Evolutionary conservation across 53 echinoderm and acorn worm genomes (phyloP).

Genomic region (Hippasteria phrygiana): DNA sequence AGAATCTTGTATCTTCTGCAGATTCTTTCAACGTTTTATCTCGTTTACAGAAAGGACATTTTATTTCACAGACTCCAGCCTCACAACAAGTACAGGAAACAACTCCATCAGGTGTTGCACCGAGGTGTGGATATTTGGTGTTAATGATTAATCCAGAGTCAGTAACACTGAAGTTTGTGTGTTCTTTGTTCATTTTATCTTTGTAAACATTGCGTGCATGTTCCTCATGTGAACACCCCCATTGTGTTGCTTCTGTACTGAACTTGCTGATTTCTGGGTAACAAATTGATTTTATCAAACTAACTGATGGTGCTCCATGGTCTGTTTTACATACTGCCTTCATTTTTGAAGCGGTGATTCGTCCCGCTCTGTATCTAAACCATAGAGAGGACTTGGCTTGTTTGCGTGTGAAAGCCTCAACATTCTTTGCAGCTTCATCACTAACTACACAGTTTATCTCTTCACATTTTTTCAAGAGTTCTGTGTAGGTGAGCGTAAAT

Average conservation of each 20-base stretch:
- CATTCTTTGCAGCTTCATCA: too few relatives aligned
- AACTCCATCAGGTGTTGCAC: neutral
- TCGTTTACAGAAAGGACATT: neutral
- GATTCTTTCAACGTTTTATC: neutral
- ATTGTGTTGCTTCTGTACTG: neutral
- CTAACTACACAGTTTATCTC: too few relatives aligned
- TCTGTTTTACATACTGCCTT: neutral
- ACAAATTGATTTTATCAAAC: neutral
- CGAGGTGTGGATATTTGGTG: neutral
- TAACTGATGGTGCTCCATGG: neutral
- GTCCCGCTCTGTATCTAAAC: slow-evolving; percentile 1
- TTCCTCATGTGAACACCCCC: slow-evolving; percentile 7
- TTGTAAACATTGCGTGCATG: neutral
- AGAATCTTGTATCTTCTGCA: slow-evolving; percentile 1
- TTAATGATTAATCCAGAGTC: neutral
- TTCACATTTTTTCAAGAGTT: too few relatives aligned
- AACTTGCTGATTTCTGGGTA: slow-evolving; percentile 1
- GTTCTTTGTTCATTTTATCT: slow-evolving; percentile 5
- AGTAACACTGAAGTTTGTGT: neutral
- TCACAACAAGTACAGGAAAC: neutral
- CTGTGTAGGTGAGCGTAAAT: too few relatives aligned
- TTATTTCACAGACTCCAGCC: neutral
- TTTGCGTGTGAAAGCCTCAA: neutral
- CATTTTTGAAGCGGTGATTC: neutral
- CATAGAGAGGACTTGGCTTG: slow-evolving; percentile 2